Evolutionary conservation across 2,888 invertebrate genomes (phyloP).

Genomic region (Reticulitermes lucifugus): DNA sequence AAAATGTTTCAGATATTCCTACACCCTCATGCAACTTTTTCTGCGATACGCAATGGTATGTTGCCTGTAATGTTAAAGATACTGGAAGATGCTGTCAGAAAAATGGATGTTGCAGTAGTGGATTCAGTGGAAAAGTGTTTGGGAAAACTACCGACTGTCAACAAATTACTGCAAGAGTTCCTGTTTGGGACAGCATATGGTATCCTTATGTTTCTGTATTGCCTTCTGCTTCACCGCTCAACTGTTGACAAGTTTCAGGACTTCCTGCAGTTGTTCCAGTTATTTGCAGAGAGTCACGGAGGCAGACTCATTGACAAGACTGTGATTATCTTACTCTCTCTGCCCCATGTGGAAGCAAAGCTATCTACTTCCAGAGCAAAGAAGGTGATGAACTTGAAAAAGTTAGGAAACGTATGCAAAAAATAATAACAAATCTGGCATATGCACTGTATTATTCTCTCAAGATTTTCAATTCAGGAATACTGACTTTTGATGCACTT

Average conservation of each 20-base stretch:
- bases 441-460: too few species aligned
- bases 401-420: too few species aligned
- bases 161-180: constrained; percentile 64
- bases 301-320: constrained; percentile 70
- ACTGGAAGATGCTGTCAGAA: constrained; percentile 67
- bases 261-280: constrained; percentile 70
- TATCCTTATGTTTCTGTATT: constrained; percentile 71
- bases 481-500: too few species aligned
- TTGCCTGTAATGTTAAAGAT: constrained; percentile 72
- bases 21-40: constrained; percentile 64
- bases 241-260: constrained; percentile 67
- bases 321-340: constrained; percentile 68
- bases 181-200: constrained; percentile 72
- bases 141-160: neutral
- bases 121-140: constrained; percentile 7
- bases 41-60: constrained; percentile 70
- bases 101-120: constrained; percentile 32
- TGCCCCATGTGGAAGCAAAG: constrained; percentile 63
- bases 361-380: constrained; percentile 65
- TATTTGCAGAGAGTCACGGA: constrained; percentile 71
- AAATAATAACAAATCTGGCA: too few species aligned
- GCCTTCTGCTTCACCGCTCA: constrained; percentile 69
- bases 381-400: constrained; percentile 60
- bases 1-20: constrained; percentile 29
- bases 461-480: too few species aligned